phyloP scores from a whole-genome alignment of 2,113 vertebrate genomes.

The Leptosomus discolor region DNA sequence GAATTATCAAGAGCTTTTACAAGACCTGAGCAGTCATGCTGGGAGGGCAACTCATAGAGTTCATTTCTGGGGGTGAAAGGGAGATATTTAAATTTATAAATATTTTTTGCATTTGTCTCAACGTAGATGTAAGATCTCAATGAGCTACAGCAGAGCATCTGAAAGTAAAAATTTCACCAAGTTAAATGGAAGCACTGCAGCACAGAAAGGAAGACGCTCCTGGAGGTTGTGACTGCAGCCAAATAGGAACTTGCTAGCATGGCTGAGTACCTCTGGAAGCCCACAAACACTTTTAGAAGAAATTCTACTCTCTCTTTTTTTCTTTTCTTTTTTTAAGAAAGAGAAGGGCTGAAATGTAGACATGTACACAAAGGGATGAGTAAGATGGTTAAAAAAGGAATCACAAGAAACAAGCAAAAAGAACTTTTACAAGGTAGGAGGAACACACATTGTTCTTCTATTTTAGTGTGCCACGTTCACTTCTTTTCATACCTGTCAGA shows the following conservation, averaged over 20 bases:
- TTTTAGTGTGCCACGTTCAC: not conserved
- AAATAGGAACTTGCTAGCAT: not conserved
- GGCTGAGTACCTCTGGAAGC: not conserved
- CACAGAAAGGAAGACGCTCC: not conserved
- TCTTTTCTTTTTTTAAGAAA: not conserved
- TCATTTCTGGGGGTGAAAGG: not conserved
- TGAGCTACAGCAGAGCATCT: not conserved
- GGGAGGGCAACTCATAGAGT: not conserved
- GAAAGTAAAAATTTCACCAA: not conserved
- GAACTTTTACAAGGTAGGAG: not conserved
- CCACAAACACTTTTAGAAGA: not conserved
- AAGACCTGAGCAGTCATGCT: not conserved
- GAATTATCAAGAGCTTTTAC: not conserved
- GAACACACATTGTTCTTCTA: not conserved
- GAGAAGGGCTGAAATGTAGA: not conserved
- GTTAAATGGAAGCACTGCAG: not conserved
- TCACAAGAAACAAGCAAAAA: not conserved
- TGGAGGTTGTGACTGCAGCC: not conserved
- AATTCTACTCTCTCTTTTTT: too few species aligned
- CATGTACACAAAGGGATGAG: not conserved
- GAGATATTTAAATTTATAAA: not conserved
- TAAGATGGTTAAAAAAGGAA: not conserved
- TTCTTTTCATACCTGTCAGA: constrained; percentile 89
- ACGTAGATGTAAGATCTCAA: not conserved
- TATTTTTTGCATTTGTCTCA: not conserved